Base-by-base conservation (phyloP, 2,113 vertebrate species). In the Nesogale talazaci region DNA sequence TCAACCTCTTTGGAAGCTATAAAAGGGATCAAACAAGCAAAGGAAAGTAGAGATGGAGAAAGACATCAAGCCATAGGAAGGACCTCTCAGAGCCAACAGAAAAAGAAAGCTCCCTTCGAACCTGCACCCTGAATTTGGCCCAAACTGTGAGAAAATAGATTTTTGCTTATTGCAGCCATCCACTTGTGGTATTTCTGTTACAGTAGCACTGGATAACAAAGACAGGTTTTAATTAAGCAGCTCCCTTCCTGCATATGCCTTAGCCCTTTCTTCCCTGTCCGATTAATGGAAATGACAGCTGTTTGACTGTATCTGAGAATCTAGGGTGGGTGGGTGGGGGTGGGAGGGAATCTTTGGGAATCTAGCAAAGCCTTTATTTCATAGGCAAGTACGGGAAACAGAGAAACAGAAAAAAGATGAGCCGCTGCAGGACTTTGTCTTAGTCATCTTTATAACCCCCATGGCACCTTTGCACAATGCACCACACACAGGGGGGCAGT, bases 361-460 rank as follows among this genome's bases (percentile, higher is more conserved):
- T 92, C 59, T 84, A 89, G 61, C 57, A 92, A 83, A 85, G 20
- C 61, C 14, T 57, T 52, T 87, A 93, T 96, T 95, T 94, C 89
- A 84, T 83, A 63, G 95, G 88, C 90, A 95, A 91, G 93, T 92
- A 93, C 22, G 72, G 46, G 78, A 94, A 88, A 94, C 87, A 77
- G 83, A 94, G 80, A 88, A 93, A 88, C 79, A 92, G 65, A 80
- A 96, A 52, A 52, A 94, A 91, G 84, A 93, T 38, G 76, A 95
- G 83, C 67, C 86, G 95, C 69, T 91, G 96, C 94, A 95, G 92
- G 89, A 96, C 91, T 96, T 65, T 84, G 93, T 95, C 96, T 96
- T 96, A 97, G 96, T 97, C 95, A 97, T 95, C 92, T 93, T 93
- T 95, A 84, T 91, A 90, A 94, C 59, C 90, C 94, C 74, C 86